Evolutionary conservation across 2,113 vertebrate species (phyloP).

Genomic region (Genyomyrus donnyi): DNA sequence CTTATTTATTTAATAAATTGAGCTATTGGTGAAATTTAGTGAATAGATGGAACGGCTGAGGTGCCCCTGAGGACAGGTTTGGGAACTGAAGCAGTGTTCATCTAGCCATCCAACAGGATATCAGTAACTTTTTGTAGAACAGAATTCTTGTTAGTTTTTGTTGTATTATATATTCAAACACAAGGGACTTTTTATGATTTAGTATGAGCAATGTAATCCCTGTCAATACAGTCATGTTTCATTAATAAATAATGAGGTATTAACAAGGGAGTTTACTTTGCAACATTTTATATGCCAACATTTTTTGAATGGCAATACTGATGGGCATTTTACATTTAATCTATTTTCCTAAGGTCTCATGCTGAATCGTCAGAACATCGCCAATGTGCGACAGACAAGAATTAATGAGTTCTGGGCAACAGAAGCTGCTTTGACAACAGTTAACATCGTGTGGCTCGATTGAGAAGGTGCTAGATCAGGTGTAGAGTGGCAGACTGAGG

Average conservation of each 20-base stretch:
- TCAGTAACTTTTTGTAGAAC: background rate
- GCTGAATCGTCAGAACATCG: background rate
- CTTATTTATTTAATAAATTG: background rate
- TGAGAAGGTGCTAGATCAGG: slow-evolving; percentile 12
- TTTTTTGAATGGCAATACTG: background rate
- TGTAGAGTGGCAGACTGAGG: slow-evolving; percentile 13
- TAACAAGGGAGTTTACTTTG: background rate
- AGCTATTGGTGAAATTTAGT: background rate
- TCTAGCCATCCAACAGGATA: background rate
- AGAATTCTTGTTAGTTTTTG: background rate
- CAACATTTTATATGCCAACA: background rate
- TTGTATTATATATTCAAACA: background rate
- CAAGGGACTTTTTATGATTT: background rate
- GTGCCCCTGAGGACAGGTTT: background rate
- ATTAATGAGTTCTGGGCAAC: background rate
- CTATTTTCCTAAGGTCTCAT: background rate
- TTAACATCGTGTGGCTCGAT: background rate
- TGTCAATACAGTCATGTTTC: background rate
- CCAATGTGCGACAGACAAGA: background rate
- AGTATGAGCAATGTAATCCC: background rate
- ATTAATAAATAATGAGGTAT: background rate
- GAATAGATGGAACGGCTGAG: background rate
- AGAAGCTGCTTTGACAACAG: background rate
- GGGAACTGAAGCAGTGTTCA: background rate
- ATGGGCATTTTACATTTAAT: background rate